Evolutionary conservation across 2,797 vertebrate species (phyloP).

Genomic region (Periparus ater): DNA sequence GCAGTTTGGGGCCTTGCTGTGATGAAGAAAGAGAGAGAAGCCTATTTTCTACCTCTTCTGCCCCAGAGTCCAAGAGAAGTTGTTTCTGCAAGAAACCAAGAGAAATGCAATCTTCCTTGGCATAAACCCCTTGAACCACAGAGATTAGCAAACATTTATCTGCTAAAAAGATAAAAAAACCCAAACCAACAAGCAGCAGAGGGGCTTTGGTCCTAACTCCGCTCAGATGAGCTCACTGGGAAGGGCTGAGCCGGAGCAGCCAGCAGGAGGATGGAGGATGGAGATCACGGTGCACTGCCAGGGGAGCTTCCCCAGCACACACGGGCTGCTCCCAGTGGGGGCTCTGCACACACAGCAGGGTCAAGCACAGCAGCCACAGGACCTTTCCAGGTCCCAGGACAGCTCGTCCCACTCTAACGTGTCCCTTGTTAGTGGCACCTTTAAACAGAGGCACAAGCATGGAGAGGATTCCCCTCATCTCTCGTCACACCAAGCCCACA

Average conservation of each 20-base stretch:
- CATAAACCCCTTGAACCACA: background rate
- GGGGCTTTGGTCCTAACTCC: background rate
- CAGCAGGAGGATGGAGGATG: background rate
- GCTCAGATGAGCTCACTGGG: fast-evolving
- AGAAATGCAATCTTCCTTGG: background rate
- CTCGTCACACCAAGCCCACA: fast-evolving
- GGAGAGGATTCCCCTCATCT: fast-evolving
- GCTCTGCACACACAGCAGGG: background rate
- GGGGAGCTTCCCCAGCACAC: background rate
- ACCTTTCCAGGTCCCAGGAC: background rate
- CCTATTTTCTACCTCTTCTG: background rate
- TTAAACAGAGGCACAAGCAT: background rate
- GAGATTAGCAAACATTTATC: background rate
- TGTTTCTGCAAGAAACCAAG: background rate
- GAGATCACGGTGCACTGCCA: background rate
- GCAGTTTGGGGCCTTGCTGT: background rate
- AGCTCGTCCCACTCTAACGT: background rate
- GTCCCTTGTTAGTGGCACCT: background rate
- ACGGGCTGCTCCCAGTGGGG: fast-evolving
- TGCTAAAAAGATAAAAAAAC: too few relatives aligned
- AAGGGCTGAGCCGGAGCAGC: background rate
- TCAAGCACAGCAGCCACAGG: background rate
- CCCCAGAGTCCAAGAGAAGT: background rate
- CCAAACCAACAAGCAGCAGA: background rate
- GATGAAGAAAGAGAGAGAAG: background rate